A percentile compares a stretch with the other conserved stretches of the same genome.
These are phyloP conservation scores for Agrypnus murinus DNA, from an alignment of 2,888 invertebrate species.

Conservation along the genomic window DNA sequence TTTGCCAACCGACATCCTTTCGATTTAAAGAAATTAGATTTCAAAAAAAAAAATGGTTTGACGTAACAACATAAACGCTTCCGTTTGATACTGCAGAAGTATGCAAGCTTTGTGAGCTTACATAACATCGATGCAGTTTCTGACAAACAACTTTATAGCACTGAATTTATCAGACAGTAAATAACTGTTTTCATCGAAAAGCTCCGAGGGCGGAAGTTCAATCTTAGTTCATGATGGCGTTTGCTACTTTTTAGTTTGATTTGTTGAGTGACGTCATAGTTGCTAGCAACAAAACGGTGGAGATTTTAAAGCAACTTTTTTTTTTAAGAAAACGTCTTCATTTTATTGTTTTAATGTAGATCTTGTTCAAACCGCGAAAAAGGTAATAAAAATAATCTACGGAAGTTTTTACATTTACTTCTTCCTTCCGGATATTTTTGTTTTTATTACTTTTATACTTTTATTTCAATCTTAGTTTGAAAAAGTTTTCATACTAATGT, in stretches of 20 bases:
- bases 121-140: conserved; percentile 25
- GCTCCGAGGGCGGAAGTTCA: conserved; percentile 30
- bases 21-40: conserved; percentile 23
- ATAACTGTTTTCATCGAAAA: conserved; percentile 40
- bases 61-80: conserved; percentile 41
- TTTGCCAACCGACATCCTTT: not conserved
- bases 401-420: too few relatives aligned
- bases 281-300: not conserved
- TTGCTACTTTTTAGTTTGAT: conserved; percentile 17
- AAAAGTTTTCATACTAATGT: too few relatives aligned
- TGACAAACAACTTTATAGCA: conserved; percentile 47
- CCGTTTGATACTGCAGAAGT: conserved; percentile 29
- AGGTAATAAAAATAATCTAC: too few relatives aligned
- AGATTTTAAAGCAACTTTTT: conserved; percentile 21
- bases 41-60: conserved; percentile 23
- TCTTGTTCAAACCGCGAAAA: not conserved
- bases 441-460: too few relatives aligned
- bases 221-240: conserved; percentile 24
- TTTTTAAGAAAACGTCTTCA: conserved; percentile 1
- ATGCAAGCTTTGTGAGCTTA: conserved; percentile 33
- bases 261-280: conserved; percentile 8
- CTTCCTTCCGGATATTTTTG: too few relatives aligned
- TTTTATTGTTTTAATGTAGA: conserved; percentile 3
- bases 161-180: conserved; percentile 42
- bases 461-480: too few relatives aligned